Base-by-base conservation (phyloP, 2,113 vertebrate genomes). In the Callipepla californica region DNA sequence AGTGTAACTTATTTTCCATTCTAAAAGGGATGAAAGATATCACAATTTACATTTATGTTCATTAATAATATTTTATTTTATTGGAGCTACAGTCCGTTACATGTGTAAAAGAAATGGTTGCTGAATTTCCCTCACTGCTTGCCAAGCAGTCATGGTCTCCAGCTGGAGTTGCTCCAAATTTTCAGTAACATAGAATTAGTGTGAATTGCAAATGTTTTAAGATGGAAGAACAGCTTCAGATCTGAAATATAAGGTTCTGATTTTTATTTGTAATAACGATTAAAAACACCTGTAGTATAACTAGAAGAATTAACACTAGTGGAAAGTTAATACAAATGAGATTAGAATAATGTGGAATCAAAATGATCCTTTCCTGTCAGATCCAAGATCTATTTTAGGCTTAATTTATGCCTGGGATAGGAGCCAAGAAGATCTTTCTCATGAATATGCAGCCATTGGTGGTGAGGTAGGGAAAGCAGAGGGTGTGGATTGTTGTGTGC, bases 111-210 rank as follows among this genome's bases (percentile, higher is more conserved):
- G 65, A 70, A 82, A 72, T 22, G 40, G 9, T 77, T 68, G 47
- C 85, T 94, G 28, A 84, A 91, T 87, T 85, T 94, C 58, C 55
- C 80, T 87, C 0, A 0, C 36, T 84, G 16, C 66, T 76, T 93
- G 89, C 93, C 93, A 93, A 82, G 78, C 78, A 59, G 6, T 70
- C 90, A 11, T 0, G 58, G 48, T 22, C 72, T 92, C 82, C 67
- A 89, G 63, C 75, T 94, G 93, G 87, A 85, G 67, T 57, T 48
- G 51, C 47, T 95, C 92, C 90, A 95, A 32, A 44, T 85, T 95
- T 95, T 90, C 59, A 50, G 62, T 62, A 91, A 47, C 83, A 79
- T 17, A n/a, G 81, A 84, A 69, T 69, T 90, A 77, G 42, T 80
- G 51, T 6, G 20, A 94, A 66, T 47, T 62, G 80, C 57, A 69